Evolutionary conservation across 2,888 invertebrate species (phyloP).

Genomic region (Allolobophora icterica): DNA sequence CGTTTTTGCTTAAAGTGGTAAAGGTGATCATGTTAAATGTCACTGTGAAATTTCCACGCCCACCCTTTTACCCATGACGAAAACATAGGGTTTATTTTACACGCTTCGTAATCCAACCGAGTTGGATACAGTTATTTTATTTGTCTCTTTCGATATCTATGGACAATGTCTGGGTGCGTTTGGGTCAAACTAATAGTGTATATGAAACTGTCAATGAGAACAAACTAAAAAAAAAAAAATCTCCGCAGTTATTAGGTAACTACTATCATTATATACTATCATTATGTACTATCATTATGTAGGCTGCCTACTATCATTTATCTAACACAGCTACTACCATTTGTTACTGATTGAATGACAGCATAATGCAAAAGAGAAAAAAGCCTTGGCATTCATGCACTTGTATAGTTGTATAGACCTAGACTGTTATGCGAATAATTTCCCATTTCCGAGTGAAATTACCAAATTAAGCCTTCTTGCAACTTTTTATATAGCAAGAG

Average conservation of each 20-base stretch:
- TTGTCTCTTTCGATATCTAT: background rate
- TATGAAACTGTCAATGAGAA: background rate
- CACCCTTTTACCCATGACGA: too few relatives aligned
- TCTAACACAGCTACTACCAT: background rate
- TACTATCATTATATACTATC: background rate
- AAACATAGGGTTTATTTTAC: too few relatives aligned
- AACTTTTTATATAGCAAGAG: background rate
- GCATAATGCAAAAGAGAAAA: background rate
- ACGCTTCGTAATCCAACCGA: too few relatives aligned
- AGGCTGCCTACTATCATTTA: background rate
- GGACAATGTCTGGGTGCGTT: background rate
- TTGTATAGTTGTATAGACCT: background rate
- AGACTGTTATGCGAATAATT: background rate
- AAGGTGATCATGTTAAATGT: too few relatives aligned
- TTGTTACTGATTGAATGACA: background rate
- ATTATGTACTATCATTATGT: background rate
- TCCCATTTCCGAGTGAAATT: background rate
- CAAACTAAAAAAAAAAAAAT: background rate
- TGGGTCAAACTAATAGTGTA: background rate
- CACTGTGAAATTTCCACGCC: too few relatives aligned
- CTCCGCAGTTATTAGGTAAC: background rate
- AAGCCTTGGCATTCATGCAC: background rate
- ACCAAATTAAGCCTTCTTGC: background rate
- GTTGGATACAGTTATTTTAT: background rate
- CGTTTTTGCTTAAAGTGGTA: too few relatives aligned